A percentile compares a stretch with the other conserved stretches of the same genome.
phyloP scores from a whole-genome alignment of 2,797 vertebrate species.

The Chelonia mydas region DNA sequence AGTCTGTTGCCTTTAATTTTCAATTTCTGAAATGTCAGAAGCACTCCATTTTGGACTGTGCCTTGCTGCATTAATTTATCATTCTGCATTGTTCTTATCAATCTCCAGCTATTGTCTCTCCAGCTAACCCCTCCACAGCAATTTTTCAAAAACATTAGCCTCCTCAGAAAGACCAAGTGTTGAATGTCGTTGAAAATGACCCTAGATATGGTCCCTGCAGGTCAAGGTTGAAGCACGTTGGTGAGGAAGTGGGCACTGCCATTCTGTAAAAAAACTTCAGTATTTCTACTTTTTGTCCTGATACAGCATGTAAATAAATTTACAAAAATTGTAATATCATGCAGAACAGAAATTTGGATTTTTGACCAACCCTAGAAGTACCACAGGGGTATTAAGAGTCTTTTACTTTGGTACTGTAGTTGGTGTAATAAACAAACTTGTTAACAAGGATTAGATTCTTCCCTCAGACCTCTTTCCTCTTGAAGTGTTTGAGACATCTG shows the following conservation, averaged over 20 bases:
- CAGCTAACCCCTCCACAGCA: not conserved
- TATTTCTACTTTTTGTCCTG: not conserved
- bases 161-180: not conserved
- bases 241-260: not conserved
- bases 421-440: not conserved
- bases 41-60: not conserved
- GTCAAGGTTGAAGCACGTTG: not conserved
- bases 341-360: not conserved
- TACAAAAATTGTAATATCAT: not conserved
- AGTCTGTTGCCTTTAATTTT: not conserved
- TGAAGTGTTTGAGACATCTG: not conserved
- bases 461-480: not conserved
- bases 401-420: not conserved
- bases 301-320: not conserved
- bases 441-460: not conserved
- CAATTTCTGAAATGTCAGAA: fast-evolving
- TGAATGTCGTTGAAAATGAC: not conserved
- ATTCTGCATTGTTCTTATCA: not conserved
- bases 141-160: not conserved
- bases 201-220: not conserved
- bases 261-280: not conserved
- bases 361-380: not conserved
- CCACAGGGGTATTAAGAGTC: not conserved
- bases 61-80: not conserved
- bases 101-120: not conserved